Evolutionary conservation across 2,797 vertebrate genomes (phyloP).

Genomic region (Hemibagrus guttatus): DNA sequence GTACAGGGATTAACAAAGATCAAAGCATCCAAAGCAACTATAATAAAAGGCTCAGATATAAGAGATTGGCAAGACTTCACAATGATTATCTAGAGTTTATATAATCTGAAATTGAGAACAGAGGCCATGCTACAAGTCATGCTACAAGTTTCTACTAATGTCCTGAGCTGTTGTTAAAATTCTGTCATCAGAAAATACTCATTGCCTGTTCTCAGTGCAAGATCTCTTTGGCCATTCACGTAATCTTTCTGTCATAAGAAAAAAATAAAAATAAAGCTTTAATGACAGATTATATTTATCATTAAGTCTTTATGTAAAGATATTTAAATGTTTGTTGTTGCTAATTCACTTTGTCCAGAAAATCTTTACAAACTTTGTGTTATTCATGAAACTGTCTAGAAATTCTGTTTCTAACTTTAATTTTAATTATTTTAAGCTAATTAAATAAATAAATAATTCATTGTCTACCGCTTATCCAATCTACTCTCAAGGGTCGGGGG

Average conservation of each 20-base stretch:
- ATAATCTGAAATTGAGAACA: neutral
- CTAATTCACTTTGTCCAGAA: neutral
- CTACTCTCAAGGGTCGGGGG: no score
- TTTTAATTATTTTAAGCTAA: neutral
- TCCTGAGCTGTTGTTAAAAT: neutral
- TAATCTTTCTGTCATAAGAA: neutral
- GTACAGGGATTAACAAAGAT: neutral
- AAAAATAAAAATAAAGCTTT: neutral
- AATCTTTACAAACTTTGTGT: neutral
- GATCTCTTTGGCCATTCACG: neutral
- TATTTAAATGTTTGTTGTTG: neutral
- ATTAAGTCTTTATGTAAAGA: neutral
- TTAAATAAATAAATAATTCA: no score
- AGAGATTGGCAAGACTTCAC: neutral
- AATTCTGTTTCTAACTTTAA: neutral
- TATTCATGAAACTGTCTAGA: neutral
- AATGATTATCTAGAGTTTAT: neutral
- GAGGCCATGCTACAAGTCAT: neutral
- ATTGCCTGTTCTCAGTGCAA: neutral
- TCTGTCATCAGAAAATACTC: neutral
- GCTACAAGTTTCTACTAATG: neutral
- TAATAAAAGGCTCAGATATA: neutral
- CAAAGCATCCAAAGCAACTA: neutral
- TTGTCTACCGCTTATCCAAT: no score
- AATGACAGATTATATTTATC: neutral